Conservation (phyloP, 1,140 invertebrate genomes). For the Diorhabda elongata region DNA sequence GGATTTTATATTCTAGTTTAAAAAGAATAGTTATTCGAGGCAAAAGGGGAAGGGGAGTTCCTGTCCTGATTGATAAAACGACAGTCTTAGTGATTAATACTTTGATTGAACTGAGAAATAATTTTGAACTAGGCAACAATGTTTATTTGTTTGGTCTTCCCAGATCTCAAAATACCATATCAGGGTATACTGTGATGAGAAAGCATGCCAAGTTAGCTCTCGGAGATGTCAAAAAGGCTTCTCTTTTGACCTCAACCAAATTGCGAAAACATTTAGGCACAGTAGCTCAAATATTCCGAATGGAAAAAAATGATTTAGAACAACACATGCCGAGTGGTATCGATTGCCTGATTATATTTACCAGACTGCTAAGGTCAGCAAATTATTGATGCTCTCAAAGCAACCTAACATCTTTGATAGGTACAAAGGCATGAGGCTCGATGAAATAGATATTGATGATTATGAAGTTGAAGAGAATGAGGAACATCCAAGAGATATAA, state of each 20-base stretch:
- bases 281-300: constrained; percentile 26
- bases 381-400: constrained; percentile 24
- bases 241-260: constrained; percentile 10
- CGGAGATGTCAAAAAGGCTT: constrained; percentile 15
- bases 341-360: constrained; percentile 32
- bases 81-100: not conserved
- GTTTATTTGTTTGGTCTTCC: constrained; percentile 24
- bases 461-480: too few relatives aligned
- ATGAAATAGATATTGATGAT: too few relatives aligned
- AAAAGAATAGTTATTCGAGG: constrained; percentile 28
- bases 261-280: constrained; percentile 25
- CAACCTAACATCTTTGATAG: too few relatives aligned
- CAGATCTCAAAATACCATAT: constrained; percentile 6
- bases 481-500: too few relatives aligned
- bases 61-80: constrained; percentile 1
- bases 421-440: too few relatives aligned
- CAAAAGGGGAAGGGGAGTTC: constrained; percentile 24
- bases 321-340: constrained; percentile 29
- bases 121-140: constrained; percentile 12
- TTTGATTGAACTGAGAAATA: not conserved
- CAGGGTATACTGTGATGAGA: constrained; percentile 17
- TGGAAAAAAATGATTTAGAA: constrained; percentile 18
- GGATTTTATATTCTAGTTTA: constrained; percentile 22
- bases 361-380: constrained; percentile 34
- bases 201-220: constrained; percentile 21